Evolutionary conservation across 2,888 invertebrate genomes (phyloP).

Genomic region (Lepidonotus clava): DNA sequence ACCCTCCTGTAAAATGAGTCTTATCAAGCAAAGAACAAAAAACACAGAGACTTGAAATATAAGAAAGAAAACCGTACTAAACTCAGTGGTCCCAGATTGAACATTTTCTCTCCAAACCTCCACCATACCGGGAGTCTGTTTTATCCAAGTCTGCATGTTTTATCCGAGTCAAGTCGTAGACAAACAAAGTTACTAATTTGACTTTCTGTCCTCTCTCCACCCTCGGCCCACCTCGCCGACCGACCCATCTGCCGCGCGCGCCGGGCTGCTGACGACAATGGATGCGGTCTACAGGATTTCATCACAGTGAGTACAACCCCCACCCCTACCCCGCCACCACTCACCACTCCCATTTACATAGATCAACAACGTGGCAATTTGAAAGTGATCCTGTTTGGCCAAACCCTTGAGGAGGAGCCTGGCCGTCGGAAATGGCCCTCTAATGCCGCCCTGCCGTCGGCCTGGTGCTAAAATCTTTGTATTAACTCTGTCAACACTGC

Average conservation of each 20-base stretch:
- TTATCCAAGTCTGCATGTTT: neutral
- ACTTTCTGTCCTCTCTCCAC: neutral
- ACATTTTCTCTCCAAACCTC: too few species aligned
- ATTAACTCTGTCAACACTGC: slow-evolving; percentile 25
- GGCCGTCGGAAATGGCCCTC: neutral
- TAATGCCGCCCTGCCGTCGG: neutral
- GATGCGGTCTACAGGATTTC: slow-evolving; percentile 22
- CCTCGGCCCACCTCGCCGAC: neutral
- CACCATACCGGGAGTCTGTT: too few species aligned
- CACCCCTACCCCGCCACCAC: neutral
- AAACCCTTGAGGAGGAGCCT: neutral
- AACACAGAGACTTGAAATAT: too few species aligned
- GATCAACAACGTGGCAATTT: neutral
- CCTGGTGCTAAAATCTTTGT: slow-evolving; percentile 30
- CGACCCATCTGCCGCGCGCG: slow-evolving; percentile 2
- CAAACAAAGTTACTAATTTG: slow-evolving; percentile 40
- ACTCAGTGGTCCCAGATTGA: too few species aligned
- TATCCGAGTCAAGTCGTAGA: neutral
- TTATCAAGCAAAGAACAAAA: too few species aligned
- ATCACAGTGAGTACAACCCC: slow-evolving; percentile 14
- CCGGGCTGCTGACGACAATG: neutral
- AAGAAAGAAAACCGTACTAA: too few species aligned
- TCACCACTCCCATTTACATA: slow-evolving; percentile 27
- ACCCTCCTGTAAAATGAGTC: too few species aligned
- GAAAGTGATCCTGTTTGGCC: slow-evolving; percentile 8